These are phyloP conservation scores for Ephestia elutella DNA, from an alignment of 1,140 invertebrate genomes.

Conservation along the genomic window DNA sequence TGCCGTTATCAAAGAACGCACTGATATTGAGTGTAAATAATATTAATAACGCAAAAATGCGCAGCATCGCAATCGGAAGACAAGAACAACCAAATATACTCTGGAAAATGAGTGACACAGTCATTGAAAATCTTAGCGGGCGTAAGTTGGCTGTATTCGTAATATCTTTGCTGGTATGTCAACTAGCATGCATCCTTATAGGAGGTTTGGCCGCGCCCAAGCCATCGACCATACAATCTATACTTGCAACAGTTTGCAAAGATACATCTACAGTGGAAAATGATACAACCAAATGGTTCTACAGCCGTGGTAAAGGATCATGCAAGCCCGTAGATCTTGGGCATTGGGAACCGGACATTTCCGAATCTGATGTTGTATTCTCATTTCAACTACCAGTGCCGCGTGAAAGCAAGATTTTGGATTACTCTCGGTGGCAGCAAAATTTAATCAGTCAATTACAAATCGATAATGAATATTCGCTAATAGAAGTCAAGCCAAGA, in stretches of 20 bases:
- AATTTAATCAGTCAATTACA: slow-evolving; percentile 95
- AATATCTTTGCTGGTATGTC: slow-evolving; percentile 82
- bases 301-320: slow-evolving; percentile 79
- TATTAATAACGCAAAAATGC: no score
- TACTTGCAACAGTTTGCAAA: slow-evolving; percentile 88
- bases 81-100: no score
- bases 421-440: slow-evolving; percentile 98
- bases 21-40: no score
- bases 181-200: slow-evolving; percentile 92
- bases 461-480: slow-evolving; percentile 79
- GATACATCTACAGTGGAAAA: slow-evolving; percentile 78
- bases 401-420: slow-evolving; percentile 81
- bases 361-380: slow-evolving; percentile 89
- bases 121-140: slow-evolving; percentile 96
- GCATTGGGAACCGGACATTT: slow-evolving; percentile 74
- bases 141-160: slow-evolving; percentile 90
- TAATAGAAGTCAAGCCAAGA: slow-evolving; percentile 71
- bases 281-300: slow-evolving; percentile 81
- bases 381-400: slow-evolving; percentile 91
- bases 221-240: slow-evolving; percentile 86
- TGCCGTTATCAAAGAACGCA: no score
- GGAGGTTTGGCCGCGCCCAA: slow-evolving; percentile 92
- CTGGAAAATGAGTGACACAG: slow-evolving; percentile 89
- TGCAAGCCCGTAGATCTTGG: slow-evolving; percentile 76
- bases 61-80: no score